A percentile compares a stretch with the other conserved stretches of the same genome.
Conservation (phyloP, 2,113 vertebrate species). For the Tragulus kanchil region DNA sequence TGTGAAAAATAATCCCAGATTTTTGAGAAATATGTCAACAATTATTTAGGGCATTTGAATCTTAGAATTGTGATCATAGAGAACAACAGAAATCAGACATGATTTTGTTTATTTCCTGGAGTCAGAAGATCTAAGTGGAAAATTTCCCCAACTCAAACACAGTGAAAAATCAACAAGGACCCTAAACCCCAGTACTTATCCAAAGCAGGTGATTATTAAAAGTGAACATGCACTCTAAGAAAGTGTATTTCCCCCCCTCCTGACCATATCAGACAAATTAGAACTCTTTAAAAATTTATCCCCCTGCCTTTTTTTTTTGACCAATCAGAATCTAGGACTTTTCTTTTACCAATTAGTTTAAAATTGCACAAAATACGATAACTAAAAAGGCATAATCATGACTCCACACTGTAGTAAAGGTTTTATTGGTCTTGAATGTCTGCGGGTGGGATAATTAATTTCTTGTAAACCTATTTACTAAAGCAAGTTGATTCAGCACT, state of each 20-base stretch:
- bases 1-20: neutral
- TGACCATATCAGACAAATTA: neutral
- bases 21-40: neutral
- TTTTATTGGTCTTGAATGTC: neutral
- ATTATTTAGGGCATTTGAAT: neutral
- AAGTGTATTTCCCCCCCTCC: neutral
- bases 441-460: neutral
- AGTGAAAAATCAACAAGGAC: neutral
- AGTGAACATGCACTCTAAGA: neutral
- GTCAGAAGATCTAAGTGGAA: neutral
- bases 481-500: neutral
- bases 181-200: neutral
- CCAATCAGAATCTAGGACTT: neutral
- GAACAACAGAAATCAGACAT: neutral
- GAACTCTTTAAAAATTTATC: neutral
- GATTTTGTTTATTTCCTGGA: neutral
- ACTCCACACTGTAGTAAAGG: neutral
- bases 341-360: neutral
- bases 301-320: neutral
- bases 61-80: neutral
- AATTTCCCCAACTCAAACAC: no score
- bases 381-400: neutral
- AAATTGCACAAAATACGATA: neutral
- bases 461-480: slow-evolving; percentile 10
- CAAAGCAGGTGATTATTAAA: neutral